phyloP scores from a whole-genome alignment of 92 coral and sea anemone species.

The Hydrozoanthus gracilis region DNA sequence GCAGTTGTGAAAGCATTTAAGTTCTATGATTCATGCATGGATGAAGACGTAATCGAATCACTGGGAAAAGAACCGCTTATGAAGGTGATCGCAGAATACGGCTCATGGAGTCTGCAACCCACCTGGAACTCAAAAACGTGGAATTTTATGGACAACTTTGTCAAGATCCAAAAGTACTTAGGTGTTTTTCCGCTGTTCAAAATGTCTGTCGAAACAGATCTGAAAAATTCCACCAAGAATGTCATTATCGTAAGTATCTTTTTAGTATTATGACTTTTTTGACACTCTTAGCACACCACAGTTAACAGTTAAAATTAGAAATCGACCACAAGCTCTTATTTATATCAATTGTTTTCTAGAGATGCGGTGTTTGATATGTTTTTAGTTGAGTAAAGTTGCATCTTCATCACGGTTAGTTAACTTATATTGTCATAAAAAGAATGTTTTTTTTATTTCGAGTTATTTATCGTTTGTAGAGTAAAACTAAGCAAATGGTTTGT shows the following conservation, averaged over 20 bases:
- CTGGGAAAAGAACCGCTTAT: conserved; percentile 69
- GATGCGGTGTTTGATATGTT: too few relatives aligned
- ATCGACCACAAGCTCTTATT: not conserved
- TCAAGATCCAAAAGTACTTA: conserved; percentile 74
- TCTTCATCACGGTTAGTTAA: too few relatives aligned
- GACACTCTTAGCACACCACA: not conserved
- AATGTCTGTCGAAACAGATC: conserved; percentile 83
- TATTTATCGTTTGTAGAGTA: too few relatives aligned
- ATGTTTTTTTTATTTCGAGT: too few relatives aligned
- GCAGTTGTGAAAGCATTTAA: conserved; percentile 85
- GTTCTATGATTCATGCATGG: conserved; percentile 87
- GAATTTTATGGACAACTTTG: conserved; percentile 81
- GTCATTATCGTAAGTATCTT: conserved; percentile 80
- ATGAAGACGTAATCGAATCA: conserved; percentile 62
- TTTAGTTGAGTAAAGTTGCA: too few relatives aligned
- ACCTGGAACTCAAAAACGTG: conserved; percentile 74
- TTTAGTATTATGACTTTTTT: too few relatives aligned
- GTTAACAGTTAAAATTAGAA: not conserved
- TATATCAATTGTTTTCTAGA: too few relatives aligned
- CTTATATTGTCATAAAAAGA: too few relatives aligned
- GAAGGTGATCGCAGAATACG: conserved; percentile 67
- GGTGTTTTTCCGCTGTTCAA: conserved; percentile 75
- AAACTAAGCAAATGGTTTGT: too few relatives aligned
- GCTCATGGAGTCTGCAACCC: conserved; percentile 83
- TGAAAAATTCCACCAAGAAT: conserved; percentile 86